These are phyloP conservation scores for Chelonus insularis DNA, from an alignment of 1,140 invertebrate genomes.

Conservation along the genomic window DNA sequence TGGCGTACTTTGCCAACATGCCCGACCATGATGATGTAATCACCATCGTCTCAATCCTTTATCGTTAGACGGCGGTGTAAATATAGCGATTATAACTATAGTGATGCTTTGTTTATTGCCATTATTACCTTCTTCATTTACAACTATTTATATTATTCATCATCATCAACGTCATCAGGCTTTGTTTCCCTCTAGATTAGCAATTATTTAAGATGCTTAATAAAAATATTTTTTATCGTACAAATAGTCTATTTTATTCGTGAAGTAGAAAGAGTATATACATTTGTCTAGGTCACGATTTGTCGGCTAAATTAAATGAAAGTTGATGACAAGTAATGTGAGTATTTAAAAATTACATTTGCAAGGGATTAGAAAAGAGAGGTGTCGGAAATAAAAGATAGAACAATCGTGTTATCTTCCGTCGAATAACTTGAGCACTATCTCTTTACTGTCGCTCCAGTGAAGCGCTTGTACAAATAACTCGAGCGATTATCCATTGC, in stretches of 20 bases:
- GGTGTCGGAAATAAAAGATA: background rate
- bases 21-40: background rate
- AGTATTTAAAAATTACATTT: no score
- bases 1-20: background rate
- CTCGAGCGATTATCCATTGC: conserved; percentile 19
- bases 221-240: background rate
- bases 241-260: no score
- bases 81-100: background rate
- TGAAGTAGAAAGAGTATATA: background rate
- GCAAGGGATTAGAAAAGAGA: no score
- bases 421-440: conserved; percentile 3
- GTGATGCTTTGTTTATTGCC: no score
- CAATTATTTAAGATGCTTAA: background rate
- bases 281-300: background rate
- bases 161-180: no score
- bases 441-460: conserved; percentile 9
- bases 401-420: background rate
- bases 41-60: background rate
- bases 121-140: no score
- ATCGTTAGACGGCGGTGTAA: conserved; percentile 13
- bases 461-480: conserved; percentile 17
- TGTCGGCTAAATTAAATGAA: no score
- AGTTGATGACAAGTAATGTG: no score
- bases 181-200: background rate
- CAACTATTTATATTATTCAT: no score